Evolutionary conservation across 2,113 vertebrate species (phyloP).

Genomic region (Aptenodytes forsteri): DNA sequence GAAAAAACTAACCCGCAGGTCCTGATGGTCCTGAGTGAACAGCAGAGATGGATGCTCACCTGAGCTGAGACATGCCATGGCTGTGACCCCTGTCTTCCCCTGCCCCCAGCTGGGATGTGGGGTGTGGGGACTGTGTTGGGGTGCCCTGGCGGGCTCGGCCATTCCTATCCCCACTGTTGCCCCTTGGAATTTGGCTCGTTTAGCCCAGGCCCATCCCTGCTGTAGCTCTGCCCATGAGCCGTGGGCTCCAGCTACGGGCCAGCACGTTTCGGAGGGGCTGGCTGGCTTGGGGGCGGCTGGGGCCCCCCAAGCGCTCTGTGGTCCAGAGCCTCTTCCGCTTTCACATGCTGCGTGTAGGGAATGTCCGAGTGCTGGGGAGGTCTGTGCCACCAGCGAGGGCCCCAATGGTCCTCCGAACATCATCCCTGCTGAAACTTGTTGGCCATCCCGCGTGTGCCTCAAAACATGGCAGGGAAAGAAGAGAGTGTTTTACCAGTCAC

Average conservation of each 20-base stretch:
- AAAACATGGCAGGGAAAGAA: too few relatives aligned
- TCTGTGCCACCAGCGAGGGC: rapidly evolving
- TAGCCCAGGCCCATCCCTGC: rapidly evolving
- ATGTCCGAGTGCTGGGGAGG: rapidly evolving
- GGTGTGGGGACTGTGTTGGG: rapidly evolving
- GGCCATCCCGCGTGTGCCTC: neutral
- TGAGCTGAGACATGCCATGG: rapidly evolving
- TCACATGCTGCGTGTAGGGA: rapidly evolving
- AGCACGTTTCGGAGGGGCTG: neutral
- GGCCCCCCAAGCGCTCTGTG: rapidly evolving
- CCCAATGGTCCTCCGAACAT: neutral
- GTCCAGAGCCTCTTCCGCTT: neutral
- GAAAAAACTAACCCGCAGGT: rapidly evolving
- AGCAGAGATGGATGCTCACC: neutral
- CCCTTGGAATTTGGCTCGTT: neutral
- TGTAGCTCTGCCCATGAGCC: rapidly evolving
- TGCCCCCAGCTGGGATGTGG: neutral
- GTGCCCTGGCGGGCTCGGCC: rapidly evolving
- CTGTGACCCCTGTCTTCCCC: too few relatives aligned
- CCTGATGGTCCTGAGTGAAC: neutral
- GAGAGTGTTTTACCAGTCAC: neutral
- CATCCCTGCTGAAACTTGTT: rapidly evolving
- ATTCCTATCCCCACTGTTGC: neutral
- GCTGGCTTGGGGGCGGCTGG: neutral
- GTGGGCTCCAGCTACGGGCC: rapidly evolving